A percentile compares a stretch with the other conserved stretches of the same genome.
Conservation (phyloP, 1,140 invertebrate species). For the Lerema accius region DNA sequence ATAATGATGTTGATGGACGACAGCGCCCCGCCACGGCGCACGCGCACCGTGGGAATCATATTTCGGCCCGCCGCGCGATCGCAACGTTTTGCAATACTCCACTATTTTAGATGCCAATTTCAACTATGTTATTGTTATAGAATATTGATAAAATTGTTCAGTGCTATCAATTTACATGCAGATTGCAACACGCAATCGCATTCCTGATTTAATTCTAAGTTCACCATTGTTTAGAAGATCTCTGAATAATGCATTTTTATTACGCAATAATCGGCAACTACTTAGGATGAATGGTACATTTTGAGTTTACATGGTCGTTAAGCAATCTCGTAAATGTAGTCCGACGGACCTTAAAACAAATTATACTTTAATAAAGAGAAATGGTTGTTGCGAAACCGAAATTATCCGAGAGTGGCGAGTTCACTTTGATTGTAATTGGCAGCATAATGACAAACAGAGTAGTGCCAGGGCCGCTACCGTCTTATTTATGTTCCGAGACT, state of each 20-base stretch:
- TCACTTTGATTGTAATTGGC: slow-evolving; percentile 81
- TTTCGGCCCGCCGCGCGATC: slow-evolving; percentile 47
- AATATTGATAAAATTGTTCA: slow-evolving; percentile 39
- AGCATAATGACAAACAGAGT: slow-evolving; percentile 80
- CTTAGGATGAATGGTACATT: not conserved
- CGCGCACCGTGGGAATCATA: slow-evolving; percentile 73
- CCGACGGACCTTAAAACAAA: slow-evolving; percentile 24
- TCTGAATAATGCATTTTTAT: slow-evolving; percentile 6
- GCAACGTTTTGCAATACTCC: slow-evolving; percentile 65
- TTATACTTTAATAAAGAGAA: slow-evolving; percentile 37
- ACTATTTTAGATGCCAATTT: slow-evolving; percentile 55
- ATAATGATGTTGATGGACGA: slow-evolving; percentile 79
- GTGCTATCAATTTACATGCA: slow-evolving; percentile 31
- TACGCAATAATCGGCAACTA: slow-evolving; percentile 4
- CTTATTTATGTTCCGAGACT: slow-evolving; percentile 74
- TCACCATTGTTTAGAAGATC: slow-evolving; percentile 17
- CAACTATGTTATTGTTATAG: slow-evolving; percentile 45
- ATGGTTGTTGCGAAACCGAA: slow-evolving; percentile 44
- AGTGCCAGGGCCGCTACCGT: slow-evolving; percentile 65
- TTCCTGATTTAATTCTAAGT: slow-evolving; percentile 26
- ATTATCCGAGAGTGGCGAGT: slow-evolving; percentile 59
- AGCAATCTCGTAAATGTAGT: slow-evolving; percentile 19
- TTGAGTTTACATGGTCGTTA: not conserved
- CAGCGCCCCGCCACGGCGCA: slow-evolving; percentile 58
- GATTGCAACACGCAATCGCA: slow-evolving; percentile 30